Evolutionary conservation across 2,888 invertebrate genomes (phyloP).

Genomic region (Campaea margaritaria): DNA sequence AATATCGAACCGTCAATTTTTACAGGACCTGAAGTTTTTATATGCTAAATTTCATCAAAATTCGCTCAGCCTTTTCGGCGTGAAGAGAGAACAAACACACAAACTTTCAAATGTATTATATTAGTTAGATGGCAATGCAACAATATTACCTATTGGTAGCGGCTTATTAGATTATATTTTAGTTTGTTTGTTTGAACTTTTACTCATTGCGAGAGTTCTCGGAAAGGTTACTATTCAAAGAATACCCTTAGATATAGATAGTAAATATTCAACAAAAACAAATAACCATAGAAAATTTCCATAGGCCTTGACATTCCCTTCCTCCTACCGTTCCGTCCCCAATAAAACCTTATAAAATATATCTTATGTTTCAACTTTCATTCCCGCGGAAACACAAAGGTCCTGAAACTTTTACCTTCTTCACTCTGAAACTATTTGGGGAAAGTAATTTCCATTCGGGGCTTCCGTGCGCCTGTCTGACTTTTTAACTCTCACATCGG

Average conservation of each 20-base stretch:
- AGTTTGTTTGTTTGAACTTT: no score
- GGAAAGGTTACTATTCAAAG: no score
- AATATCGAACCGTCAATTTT: no score
- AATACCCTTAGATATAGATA: not conserved
- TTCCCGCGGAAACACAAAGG: constrained; percentile 15
- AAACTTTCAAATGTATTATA: no score
- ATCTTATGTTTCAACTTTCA: constrained; percentile 13
- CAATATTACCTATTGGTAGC: no score
- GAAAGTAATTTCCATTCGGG: constrained; percentile 33
- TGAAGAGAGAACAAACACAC: no score
- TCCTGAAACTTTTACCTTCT: constrained; percentile 22
- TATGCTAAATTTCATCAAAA: no score
- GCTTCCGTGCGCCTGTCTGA: constrained; percentile 20
- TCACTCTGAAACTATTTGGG: constrained; percentile 23
- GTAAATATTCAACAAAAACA: not conserved
- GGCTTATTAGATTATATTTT: no score
- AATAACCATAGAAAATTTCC: not conserved
- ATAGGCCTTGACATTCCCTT: not conserved
- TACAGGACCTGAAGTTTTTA: no score
- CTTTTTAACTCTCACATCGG: constrained; percentile 22
- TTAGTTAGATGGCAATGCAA: no score
- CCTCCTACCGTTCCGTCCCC: not conserved
- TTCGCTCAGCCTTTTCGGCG: no score
- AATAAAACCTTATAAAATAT: constrained; percentile 17
- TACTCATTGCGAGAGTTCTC: no score